These are phyloP conservation scores for Argyresthia albistria DNA, from an alignment of 2,888 invertebrate species.

Conservation along the genomic window DNA sequence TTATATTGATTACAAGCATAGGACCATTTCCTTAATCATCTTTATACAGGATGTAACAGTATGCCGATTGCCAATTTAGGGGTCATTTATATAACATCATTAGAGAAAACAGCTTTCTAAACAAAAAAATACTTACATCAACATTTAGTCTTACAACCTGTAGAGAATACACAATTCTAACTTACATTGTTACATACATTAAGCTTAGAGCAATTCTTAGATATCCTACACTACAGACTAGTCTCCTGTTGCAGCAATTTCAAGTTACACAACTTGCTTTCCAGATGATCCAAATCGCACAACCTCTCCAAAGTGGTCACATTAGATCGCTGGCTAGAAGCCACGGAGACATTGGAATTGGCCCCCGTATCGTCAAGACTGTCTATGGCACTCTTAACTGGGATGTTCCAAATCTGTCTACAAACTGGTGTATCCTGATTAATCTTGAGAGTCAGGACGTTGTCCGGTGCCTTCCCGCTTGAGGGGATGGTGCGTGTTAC, in stretches of 20 bases:
- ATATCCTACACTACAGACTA: slow-evolving; percentile 27
- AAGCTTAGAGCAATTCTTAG: not conserved
- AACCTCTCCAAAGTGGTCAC: slow-evolving; percentile 55
- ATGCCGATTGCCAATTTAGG: too few relatives aligned
- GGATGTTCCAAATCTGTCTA: slow-evolving; percentile 36
- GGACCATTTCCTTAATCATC: too few relatives aligned
- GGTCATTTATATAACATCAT: too few relatives aligned
- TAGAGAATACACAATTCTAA: not conserved
- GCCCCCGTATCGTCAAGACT: slow-evolving; percentile 20
- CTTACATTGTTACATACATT: not conserved
- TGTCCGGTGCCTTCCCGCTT: slow-evolving; percentile 11
- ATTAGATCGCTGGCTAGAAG: slow-evolving; percentile 34
- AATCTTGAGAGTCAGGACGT: slow-evolving; percentile 25
- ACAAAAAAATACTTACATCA: too few relatives aligned
- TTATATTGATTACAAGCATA: too few relatives aligned
- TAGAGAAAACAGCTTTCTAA: too few relatives aligned
- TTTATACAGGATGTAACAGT: too few relatives aligned
- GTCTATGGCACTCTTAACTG: slow-evolving; percentile 25
- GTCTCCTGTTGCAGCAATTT: slow-evolving; percentile 44
- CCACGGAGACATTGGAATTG: slow-evolving; percentile 17
- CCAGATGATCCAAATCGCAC: slow-evolving; percentile 53
- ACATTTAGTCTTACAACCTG: too few relatives aligned
- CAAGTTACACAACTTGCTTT: slow-evolving; percentile 46
- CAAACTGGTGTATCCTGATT: slow-evolving; percentile 24
- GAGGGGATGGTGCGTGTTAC: slow-evolving; percentile 7